Evolutionary conservation across 2,888 invertebrate species (phyloP).

Genomic region (Allophyes oxyacanthae): DNA sequence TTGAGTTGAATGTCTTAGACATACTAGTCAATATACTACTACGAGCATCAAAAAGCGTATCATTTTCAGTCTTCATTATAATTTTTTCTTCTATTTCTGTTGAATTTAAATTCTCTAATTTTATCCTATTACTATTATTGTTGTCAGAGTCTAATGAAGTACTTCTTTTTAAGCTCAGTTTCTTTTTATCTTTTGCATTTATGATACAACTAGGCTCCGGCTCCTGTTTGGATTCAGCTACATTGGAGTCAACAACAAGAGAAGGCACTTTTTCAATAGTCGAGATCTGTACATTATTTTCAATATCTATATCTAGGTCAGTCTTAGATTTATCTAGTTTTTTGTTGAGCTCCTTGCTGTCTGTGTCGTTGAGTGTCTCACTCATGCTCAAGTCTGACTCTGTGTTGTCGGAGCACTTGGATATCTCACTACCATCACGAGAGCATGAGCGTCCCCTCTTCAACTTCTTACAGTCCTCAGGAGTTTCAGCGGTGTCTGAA

Average conservation of each 20-base stretch:
- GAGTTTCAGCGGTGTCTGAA: conserved; percentile 73
- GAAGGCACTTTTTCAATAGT: conserved; percentile 88
- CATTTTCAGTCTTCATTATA: conserved; percentile 89
- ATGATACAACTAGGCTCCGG: conserved; percentile 76
- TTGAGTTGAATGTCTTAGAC: conserved; percentile 88
- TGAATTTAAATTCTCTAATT: conserved; percentile 84
- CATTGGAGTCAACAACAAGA: conserved; percentile 81
- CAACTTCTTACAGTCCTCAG: conserved; percentile 81
- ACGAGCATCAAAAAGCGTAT: conserved; percentile 85
- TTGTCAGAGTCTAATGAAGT: conserved; percentile 88
- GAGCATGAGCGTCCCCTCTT: conserved; percentile 86
- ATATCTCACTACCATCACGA: conserved; percentile 90
- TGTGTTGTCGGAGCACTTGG: conserved; percentile 90
- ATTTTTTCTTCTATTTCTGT: conserved; percentile 90
- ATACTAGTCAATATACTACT: conserved; percentile 88
- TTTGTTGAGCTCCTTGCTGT: conserved; percentile 85
- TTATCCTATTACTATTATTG: conserved; percentile 88
- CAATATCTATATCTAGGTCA: conserved; percentile 89
- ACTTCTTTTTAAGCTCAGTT: conserved; percentile 87
- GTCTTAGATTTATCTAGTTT: conserved; percentile 88
- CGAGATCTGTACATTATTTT: conserved; percentile 88
- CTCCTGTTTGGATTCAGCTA: conserved; percentile 77
- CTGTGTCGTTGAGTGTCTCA: conserved; percentile 85
- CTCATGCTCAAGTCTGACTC: conserved; percentile 91
- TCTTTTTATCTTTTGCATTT: conserved; percentile 80